Percentiles rank a stretch among this genome's conserved stretches.
phyloP scores from a whole-genome alignment of 2,113 vertebrate genomes.

The Oophaga pumilio region DNA sequence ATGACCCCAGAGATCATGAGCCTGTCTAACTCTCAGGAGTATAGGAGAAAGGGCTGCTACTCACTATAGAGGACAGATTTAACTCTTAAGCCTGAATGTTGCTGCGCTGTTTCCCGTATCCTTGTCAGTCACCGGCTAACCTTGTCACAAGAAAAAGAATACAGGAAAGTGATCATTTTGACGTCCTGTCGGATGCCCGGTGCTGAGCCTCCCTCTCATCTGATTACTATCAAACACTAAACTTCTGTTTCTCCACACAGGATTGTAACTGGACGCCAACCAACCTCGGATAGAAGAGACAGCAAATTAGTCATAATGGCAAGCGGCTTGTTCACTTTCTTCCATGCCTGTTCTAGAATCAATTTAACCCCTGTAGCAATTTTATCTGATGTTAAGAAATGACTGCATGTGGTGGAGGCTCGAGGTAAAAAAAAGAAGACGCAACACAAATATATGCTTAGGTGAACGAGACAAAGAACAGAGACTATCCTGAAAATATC shows the following conservation, averaged over 20 bases:
- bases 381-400: slow-evolving; percentile 3
- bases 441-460: background rate
- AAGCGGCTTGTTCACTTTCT: slow-evolving; percentile 61
- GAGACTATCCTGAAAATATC: background rate
- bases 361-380: slow-evolving; percentile 17
- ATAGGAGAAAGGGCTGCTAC: slow-evolving; percentile 7
- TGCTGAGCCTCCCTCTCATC: slow-evolving; percentile 68
- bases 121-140: slow-evolving; percentile 71
- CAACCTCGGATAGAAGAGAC: slow-evolving; percentile 64
- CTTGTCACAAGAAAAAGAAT: slow-evolving; percentile 71
- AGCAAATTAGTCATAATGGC: slow-evolving; percentile 61
- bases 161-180: slow-evolving; percentile 68
- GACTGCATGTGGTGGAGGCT: background rate
- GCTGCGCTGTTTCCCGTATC: slow-evolving; percentile 54
- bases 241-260: slow-evolving; percentile 64
- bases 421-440: background rate
- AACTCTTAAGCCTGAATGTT: slow-evolving; percentile 31
- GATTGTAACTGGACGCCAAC: slow-evolving; percentile 65
- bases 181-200: slow-evolving; percentile 70
- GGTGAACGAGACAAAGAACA: background rate
- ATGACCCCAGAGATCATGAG: slow-evolving; percentile 6
- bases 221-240: slow-evolving; percentile 69
- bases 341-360: slow-evolving; percentile 49
- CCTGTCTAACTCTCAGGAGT: background rate
- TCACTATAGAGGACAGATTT: background rate